Conservation (phyloP, 2,113 vertebrate species). For the Peucedramus taeniatus region DNA sequence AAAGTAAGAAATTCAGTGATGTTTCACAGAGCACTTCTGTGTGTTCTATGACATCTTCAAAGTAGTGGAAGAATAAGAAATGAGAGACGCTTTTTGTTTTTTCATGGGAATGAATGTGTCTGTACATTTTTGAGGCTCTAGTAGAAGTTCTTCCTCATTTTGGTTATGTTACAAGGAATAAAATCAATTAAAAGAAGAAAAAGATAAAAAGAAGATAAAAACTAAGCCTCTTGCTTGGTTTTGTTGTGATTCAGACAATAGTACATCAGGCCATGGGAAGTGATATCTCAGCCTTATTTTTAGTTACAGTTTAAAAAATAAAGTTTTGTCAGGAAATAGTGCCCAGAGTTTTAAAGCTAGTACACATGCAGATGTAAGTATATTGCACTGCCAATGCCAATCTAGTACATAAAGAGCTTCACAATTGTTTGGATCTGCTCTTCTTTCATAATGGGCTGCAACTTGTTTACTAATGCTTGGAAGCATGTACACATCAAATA, state of each 20-base stretch:
- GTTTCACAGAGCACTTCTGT: background rate
- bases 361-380: background rate
- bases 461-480: slow-evolving; percentile 59
- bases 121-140: background rate
- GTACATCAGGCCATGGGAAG: background rate
- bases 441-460: slow-evolving; percentile 63
- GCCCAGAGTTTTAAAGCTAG: background rate
- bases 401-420: background rate
- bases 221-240: background rate
- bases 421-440: background rate
- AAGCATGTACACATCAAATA: slow-evolving; percentile 63
- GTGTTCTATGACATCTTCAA: background rate
- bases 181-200: background rate
- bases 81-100: background rate
- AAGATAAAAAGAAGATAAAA: background rate
- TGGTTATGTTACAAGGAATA: background rate
- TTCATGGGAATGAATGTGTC: background rate
- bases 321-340: background rate
- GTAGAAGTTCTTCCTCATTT: background rate
- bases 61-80: background rate
- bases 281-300: background rate
- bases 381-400: background rate
- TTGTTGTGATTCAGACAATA: background rate
- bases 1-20: background rate
- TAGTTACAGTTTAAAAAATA: background rate